Evolutionary conservation across 2,797 vertebrate genomes (phyloP), one percentile per base, ranked within the genome.

Genomic region (Myiotriccus ornatus): DNA sequence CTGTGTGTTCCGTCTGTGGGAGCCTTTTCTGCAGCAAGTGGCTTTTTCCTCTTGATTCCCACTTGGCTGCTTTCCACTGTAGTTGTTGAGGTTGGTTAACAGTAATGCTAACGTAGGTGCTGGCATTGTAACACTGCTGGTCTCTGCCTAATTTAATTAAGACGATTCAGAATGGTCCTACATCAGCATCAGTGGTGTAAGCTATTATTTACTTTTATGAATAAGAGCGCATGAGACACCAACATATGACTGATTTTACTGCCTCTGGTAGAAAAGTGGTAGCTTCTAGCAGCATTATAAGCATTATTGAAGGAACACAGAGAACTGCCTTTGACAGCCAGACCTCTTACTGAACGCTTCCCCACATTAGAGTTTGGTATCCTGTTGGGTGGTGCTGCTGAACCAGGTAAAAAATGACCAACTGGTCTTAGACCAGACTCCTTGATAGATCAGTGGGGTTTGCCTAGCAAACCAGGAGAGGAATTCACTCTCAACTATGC

Each of bases 21-120:
- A 94, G 32, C 41, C 57, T 75, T 91, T 91, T 57, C 46, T 82
- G 44, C 41, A 82, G 25, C 44, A 76, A 78, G 19, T 47, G 32
- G 17, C 23, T 49, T 84, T 82, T 91, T n/a, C 1, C 0, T 65
- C n/a, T 75, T 73, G 32, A 30, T 91, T 80, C 50, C 50, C 2
- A 1, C 28, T 65, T 59, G 53, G 13, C 59, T 82, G 49, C 62
- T 86, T 84, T 78, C 34, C 34, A 14, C 32, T 84, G 35, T 68
- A 60, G 25, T 37, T 68, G 4, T 18, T 91, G 56, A 57, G 30
- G 5, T 18, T 84, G 32, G 22, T 83, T 85, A 71, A 71, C 56
- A 64, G 37, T 46, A 52, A n/a, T 28, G 49, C 20, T 86, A 57
- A 25, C 2, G 0, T 23, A 44, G 53, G 35, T 59, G 19, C 39